Conservation (phyloP, 1,140 invertebrate genomes). For the Aplysia californica region DNA sequence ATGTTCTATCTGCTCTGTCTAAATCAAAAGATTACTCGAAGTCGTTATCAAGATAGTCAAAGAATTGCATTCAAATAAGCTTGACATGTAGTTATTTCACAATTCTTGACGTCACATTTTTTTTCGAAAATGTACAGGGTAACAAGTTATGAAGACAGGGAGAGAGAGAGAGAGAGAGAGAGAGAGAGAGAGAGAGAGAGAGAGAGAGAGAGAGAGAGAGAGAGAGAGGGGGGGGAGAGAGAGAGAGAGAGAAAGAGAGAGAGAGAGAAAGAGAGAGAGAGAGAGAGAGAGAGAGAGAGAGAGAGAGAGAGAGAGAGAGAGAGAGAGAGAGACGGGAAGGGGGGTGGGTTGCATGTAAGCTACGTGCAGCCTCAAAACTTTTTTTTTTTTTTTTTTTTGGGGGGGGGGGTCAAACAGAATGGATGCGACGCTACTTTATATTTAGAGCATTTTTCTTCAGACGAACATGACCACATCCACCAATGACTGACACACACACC, state of each 20-base stretch:
- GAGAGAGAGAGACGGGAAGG: neutral
- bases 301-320: conserved; percentile 11
- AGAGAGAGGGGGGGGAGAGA: conserved; percentile 2
- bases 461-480: neutral
- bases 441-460: neutral
- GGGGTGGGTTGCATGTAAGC: too few relatives aligned
- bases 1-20: too few relatives aligned
- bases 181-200: conserved; percentile 7
- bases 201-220: conserved; percentile 1
- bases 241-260: neutral
- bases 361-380: neutral
- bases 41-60: too few relatives aligned
- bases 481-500: too few relatives aligned
- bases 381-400: neutral
- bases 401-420: too few relatives aligned
- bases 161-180: conserved; percentile 9
- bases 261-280: conserved; percentile 4
- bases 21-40: too few relatives aligned
- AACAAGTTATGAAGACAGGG: neutral
- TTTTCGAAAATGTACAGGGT: neutral
- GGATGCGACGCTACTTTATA: neutral
- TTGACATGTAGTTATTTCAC: too few relatives aligned
- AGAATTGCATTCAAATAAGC: too few relatives aligned
- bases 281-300: conserved; percentile 16
- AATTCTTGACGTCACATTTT: too few relatives aligned